Evolutionary conservation across 1,140 invertebrate species (phyloP).

Genomic region (Drosophila rhopaloa): DNA sequence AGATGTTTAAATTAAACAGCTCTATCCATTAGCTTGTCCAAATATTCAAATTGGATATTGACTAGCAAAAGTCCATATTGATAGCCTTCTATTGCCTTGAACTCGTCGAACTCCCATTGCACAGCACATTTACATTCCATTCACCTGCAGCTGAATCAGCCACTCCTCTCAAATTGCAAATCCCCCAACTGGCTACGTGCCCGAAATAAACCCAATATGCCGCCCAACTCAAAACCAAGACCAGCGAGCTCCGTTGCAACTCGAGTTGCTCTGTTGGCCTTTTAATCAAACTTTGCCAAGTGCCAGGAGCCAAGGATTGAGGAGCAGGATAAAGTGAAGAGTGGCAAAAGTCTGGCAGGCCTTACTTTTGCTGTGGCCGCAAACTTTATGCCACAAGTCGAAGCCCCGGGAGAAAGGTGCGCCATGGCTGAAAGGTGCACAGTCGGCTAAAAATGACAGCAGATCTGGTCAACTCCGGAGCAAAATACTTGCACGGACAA

Average conservation of each 20-base stretch:
- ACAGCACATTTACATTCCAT: constrained; percentile 20
- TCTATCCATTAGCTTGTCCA: background rate
- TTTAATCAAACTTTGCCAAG: constrained; percentile 59
- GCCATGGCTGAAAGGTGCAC: constrained; percentile 20
- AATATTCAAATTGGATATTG: constrained; percentile 6
- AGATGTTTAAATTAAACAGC: background rate
- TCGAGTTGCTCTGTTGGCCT: constrained; percentile 25
- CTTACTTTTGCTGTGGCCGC: constrained; percentile 29
- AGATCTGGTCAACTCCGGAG: constrained; percentile 9
- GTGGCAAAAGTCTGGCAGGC: background rate
- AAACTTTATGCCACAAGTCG: constrained; percentile 34
- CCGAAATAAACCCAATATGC: constrained; percentile 41
- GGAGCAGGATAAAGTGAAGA: background rate
- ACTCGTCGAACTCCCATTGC: background rate
- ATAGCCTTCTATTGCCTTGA: background rate
- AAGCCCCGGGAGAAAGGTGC: constrained; percentile 19
- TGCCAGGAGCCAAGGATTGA: background rate
- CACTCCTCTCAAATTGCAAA: constrained; percentile 23
- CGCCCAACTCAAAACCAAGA: constrained; percentile 3
- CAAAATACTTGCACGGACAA: background rate
- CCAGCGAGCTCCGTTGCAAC: constrained; percentile 17
- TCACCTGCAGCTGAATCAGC: constrained; percentile 22
- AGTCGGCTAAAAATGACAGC: constrained; percentile 36
- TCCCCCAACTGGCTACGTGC: constrained; percentile 25
- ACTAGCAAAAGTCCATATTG: background rate